Conservation (phyloP, 2,888 invertebrate genomes). For the Morpho deidamia region DNA sequence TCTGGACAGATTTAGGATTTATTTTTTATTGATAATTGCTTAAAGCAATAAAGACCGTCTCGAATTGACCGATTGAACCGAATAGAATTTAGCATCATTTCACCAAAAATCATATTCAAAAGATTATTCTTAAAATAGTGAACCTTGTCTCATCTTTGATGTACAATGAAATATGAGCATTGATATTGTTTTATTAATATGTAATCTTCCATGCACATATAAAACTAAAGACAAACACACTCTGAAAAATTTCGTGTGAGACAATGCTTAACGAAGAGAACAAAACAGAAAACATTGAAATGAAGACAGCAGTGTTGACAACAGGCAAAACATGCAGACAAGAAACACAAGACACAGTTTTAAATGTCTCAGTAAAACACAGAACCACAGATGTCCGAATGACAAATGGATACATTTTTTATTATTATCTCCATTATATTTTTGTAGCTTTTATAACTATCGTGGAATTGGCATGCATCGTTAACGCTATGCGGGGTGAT, state of each 20-base stretch:
- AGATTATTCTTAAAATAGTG: constrained; percentile 20
- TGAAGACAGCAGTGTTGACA: constrained; percentile 39
- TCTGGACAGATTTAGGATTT: too few relatives aligned
- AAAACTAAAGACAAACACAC: constrained; percentile 76
- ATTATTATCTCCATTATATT: constrained; percentile 37
- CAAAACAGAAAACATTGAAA: constrained; percentile 35
- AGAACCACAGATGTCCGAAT: constrained; percentile 27
- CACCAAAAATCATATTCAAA: not conserved
- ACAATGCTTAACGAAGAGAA: constrained; percentile 28
- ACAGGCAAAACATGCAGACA: constrained; percentile 35
- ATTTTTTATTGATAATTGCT: too few relatives aligned
- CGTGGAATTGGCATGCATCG: constrained; percentile 70
- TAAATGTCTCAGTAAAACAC: constrained; percentile 24
- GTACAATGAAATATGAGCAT: constrained; percentile 42
- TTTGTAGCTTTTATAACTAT: constrained; percentile 60
- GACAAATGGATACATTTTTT: constrained; percentile 42
- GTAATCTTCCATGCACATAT: constrained; percentile 76
- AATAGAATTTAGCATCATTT: too few relatives aligned
- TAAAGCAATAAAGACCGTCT: too few relatives aligned
- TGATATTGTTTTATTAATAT: constrained; percentile 46
- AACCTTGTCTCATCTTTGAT: constrained; percentile 40
- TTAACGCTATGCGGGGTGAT: constrained; percentile 58
- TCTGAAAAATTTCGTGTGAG: constrained; percentile 46
- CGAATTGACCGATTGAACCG: too few relatives aligned
- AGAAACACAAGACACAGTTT: constrained; percentile 39